Evolutionary conservation across 2,888 invertebrate species (phyloP).

Genomic region (Leptinotarsa rubiginosa): DNA sequence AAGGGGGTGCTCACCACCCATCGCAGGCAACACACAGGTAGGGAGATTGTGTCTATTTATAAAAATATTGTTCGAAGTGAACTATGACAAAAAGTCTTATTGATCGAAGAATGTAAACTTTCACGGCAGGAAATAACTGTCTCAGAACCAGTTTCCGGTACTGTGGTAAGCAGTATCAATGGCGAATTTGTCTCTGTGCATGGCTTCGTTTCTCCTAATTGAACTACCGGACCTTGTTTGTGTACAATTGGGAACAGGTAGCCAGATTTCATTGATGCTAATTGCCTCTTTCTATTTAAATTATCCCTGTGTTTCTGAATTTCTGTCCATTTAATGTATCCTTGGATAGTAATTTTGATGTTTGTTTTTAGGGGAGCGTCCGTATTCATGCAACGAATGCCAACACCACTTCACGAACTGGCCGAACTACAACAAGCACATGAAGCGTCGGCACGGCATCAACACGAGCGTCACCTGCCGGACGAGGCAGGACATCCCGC

Average conservation of each 20-base stretch:
- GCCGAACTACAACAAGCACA: slow-evolving; percentile 87
- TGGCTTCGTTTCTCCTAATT: too few relatives aligned
- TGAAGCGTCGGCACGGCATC: slow-evolving; percentile 78
- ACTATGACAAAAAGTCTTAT: neutral
- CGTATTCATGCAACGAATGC: slow-evolving; percentile 80
- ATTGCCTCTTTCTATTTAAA: too few relatives aligned
- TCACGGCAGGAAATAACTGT: too few relatives aligned
- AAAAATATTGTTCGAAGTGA: neutral
- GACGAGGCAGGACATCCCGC: slow-evolving; percentile 65
- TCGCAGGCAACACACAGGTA: slow-evolving; percentile 75
- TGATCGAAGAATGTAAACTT: too few relatives aligned
- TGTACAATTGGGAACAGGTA: too few relatives aligned
- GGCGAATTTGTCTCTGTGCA: too few relatives aligned
- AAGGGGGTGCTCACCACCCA: slow-evolving; percentile 83
- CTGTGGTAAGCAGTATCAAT: too few relatives aligned
- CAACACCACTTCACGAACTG: slow-evolving; percentile 83
- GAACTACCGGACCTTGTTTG: too few relatives aligned
- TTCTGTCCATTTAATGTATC: too few relatives aligned
- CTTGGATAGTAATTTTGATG: neutral
- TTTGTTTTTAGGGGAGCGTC: slow-evolving; percentile 68
- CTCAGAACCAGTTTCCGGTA: too few relatives aligned
- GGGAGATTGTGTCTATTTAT: neutral
- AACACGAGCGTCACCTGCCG: slow-evolving; percentile 66
- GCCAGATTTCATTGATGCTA: too few relatives aligned
- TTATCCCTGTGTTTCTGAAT: too few relatives aligned